Base-by-base conservation (phyloP, 2,113 vertebrate genomes). In the Zeus faber region DNA sequence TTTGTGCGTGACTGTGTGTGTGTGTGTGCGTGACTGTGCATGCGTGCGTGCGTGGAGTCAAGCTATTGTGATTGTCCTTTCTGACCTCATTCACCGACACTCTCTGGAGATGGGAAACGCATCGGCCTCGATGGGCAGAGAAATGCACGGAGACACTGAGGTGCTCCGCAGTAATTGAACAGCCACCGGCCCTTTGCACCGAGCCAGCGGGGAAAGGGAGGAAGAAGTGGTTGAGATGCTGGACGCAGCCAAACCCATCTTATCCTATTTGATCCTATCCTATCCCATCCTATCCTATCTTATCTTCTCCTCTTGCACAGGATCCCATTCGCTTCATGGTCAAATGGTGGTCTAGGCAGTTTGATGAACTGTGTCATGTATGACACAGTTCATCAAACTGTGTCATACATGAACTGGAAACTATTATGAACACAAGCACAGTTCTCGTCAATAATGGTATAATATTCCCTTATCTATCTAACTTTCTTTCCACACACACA, bases 81-180 rank as follows among this genome's bases (percentile, higher is more conserved):
- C 23, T 73, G 81, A 77, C 67, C 71, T 56, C 26, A 16, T 10
- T 46, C 21, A 49, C 57, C 61, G 73, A 62, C 56, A 35, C 60
- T 58, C 54, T 40, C 49, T 65, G 62, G 49, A 59, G n/a, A n/a
- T n/a, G n/a, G n/a, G n/a, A n/a, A n/a, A n/a, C n/a, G n/a, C n/a
- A n/a, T n/a, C n/a, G n/a, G n/a, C n/a, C n/a, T n/a, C n/a, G n/a
- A n/a, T n/a, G n/a, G n/a, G n/a, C n/a, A n/a, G n/a, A n/a, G n/a
- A n/a, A n/a, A n/a, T n/a, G n/a, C n/a, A 55, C 26, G 65, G 41
- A 68, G 53, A 72, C 54, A 55, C 40, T 7, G 26, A 64, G 53
- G 63, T 65, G 65, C 65, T 69, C 65, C 82, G 77, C 79, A 80
- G 75, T 77, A 72, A 75, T 67, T 62, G 59, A 76, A 80, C 71